These are phyloP conservation scores for Maniola jurtina DNA, from an alignment of 1,140 invertebrate species.

Conservation along the genomic window DNA sequence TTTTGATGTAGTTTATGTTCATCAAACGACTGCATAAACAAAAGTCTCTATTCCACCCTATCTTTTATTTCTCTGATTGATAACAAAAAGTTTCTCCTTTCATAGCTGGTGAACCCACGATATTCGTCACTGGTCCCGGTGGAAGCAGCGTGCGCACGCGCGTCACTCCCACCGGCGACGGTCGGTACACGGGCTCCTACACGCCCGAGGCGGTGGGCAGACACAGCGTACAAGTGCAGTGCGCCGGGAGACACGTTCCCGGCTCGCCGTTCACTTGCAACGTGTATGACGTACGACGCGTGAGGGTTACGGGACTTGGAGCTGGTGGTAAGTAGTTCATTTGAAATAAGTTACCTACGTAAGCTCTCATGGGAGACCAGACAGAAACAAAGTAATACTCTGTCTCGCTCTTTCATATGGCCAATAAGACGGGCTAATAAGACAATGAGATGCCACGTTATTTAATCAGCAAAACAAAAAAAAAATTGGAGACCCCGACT, in stretches of 20 bases:
- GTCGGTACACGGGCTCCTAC: slow-evolving; percentile 86
- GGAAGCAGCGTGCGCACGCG: slow-evolving; percentile 86
- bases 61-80: too few relatives aligned
- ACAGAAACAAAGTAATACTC: too few relatives aligned
- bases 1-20: too few relatives aligned
- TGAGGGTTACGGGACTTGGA: slow-evolving; percentile 87
- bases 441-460: too few relatives aligned
- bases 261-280: slow-evolving; percentile 96
- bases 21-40: too few relatives aligned
- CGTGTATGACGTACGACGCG: slow-evolving; percentile 93
- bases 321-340: slow-evolving; percentile 50
- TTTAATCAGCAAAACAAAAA: too few relatives aligned
- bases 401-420: too few relatives aligned
- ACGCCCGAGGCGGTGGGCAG: slow-evolving; percentile 91
- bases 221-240: slow-evolving; percentile 89
- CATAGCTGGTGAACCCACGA: slow-evolving; percentile 80
- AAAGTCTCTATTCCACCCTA: too few relatives aligned
- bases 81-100: slow-evolving; percentile 13
- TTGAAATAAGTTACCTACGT: too few relatives aligned
- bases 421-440: too few relatives aligned
- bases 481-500: too few relatives aligned
- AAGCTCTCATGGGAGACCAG: too few relatives aligned
- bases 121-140: slow-evolving; percentile 88
- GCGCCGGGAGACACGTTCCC: slow-evolving; percentile 90
- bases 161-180: slow-evolving; percentile 80